Evolutionary conservation across 64 coral and sea anemone species (phyloP).

Genomic region (Stylophora pistillata): DNA sequence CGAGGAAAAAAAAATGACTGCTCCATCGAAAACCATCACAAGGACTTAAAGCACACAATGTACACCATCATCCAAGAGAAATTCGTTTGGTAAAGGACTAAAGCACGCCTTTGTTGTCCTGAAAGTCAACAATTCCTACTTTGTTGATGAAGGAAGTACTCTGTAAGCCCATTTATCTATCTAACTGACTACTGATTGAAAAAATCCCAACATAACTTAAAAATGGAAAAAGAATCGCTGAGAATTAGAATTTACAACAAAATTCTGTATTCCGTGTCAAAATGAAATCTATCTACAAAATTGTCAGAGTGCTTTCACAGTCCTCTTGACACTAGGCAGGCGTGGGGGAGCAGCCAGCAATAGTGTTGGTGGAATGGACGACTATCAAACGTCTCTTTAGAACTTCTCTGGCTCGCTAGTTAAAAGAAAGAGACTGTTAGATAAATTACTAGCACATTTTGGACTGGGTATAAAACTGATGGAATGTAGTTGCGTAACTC

Average conservation of each 20-base stretch:
- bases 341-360: no score
- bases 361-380: no score
- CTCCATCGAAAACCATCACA: no score
- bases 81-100: no score
- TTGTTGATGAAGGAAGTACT: no score
- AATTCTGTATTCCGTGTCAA: constrained; percentile 30
- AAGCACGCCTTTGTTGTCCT: no score
- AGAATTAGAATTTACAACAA: neutral
- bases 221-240: neutral
- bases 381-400: neutral
- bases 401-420: neutral
- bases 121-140: no score
- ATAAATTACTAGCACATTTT: neutral
- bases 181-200: neutral
- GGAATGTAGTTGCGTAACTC: constrained; percentile 4
- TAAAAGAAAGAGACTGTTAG: neutral
- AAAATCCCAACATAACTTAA: neutral
- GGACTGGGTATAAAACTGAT: neutral
- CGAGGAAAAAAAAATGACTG: no score
- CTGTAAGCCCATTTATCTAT: neutral
- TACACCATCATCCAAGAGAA: no score
- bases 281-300: constrained; percentile 1
- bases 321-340: no score
- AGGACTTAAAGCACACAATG: no score
- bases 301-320: no score